A percentile compares a stretch with the other conserved stretches of the same genome.
Conservation (phyloP, 2,113 vertebrate species). For the Ceyx melanurus region DNA sequence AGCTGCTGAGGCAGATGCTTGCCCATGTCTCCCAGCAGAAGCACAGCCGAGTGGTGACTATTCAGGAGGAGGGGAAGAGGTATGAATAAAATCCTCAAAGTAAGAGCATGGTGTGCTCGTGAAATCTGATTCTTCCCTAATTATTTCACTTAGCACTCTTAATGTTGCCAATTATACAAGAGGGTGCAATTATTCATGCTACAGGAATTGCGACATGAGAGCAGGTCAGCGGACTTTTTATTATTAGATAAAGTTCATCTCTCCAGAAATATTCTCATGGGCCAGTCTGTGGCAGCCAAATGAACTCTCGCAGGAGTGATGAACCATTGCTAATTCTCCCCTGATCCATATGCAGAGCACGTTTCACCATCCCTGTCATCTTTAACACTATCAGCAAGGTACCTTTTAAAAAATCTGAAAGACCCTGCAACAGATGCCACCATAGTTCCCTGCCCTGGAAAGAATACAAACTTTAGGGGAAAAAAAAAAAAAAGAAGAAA, state of each 20-base stretch:
- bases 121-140: constrained; percentile 14
- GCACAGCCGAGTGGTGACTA: neutral
- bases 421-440: neutral
- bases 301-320: constrained; percentile 35
- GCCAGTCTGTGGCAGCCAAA: neutral
- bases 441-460: neutral
- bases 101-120: neutral
- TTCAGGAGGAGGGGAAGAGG: neutral
- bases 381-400: neutral
- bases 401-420: neutral
- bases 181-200: constrained; percentile 41
- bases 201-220: constrained; percentile 23
- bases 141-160: constrained; percentile 48
- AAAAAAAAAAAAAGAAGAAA: neutral
- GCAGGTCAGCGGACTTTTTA: constrained; percentile 51
- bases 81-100: neutral
- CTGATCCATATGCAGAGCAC: neutral
- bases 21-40: constrained; percentile 12
- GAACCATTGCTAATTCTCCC: neutral
- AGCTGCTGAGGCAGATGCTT: constrained; percentile 41
- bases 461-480: neutral
- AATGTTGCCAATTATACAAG: constrained; percentile 57
- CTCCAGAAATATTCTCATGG: constrained; percentile 47
- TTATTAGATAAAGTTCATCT: constrained; percentile 59
- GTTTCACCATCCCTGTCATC: neutral